Evolutionary conservation across 2,797 vertebrate genomes (phyloP), one percentile per base, ranked within the genome.

Genomic region (Scolopax bukidnonensis): DNA sequence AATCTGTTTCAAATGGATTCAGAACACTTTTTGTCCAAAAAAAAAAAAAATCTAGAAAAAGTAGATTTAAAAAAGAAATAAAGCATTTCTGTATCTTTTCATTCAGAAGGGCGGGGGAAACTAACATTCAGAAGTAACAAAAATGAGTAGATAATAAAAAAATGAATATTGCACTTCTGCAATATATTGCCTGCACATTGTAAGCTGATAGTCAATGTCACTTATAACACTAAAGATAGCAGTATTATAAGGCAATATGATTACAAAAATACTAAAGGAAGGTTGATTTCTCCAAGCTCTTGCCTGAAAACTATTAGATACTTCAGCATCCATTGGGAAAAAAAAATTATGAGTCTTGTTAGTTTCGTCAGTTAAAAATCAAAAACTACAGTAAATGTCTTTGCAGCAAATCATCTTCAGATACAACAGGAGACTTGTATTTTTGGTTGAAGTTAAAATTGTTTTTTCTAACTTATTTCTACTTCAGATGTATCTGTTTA

Each of bases 401-500:
- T 50, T 86, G 45, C 51, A 87, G 60, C 30, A 92, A 78, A 74
- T 36, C 56, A 12, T n/a, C 45, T 48, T 45, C 68, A 78, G 51
- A 16, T 33, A 48, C 10, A 95, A 64, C 8, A 80, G 43, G 0
- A 93, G 36, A 78, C 38, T 43, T 65, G 38, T 25, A 28, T 33
- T 63, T 71, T 70, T 36, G 16, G 16, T 40, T 80, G 9, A 89
- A 73, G 30, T 21, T 54, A 82, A 95, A 71, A 19, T n/a, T 79
- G 9, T 2, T 59, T 75, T 61, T 87, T 43, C 33, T 56, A 82
- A 84, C 43, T 73, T 8, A 45, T 61, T 93, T 91, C 33, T 30
- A 86, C 74, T 82, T 95, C 38, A 93, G 51, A 95, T 95, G 81
- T 68, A 95, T 19, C 41, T 93, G 70, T 70, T 93, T 79, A 65